These are phyloP conservation scores for Jaculus jaculus DNA, from an alignment of 2,113 vertebrate species.

Conservation along the genomic window DNA sequence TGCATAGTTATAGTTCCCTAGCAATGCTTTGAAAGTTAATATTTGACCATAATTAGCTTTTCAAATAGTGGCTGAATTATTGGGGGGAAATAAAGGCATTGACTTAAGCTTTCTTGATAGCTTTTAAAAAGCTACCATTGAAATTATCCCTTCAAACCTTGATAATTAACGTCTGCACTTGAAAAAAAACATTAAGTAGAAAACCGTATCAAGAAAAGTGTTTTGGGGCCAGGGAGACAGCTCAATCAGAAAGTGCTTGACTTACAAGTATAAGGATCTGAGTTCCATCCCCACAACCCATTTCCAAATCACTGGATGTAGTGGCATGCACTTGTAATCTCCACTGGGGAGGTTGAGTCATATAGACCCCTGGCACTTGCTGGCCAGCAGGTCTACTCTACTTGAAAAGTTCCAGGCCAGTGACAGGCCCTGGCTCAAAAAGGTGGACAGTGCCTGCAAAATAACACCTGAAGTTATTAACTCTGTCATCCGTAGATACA, in stretches of 20 bases:
- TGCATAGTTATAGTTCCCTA: conserved; percentile 4
- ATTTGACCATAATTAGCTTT: conserved; percentile 28
- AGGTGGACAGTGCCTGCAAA: no score
- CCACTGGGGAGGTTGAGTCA: no score
- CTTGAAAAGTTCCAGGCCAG: no score
- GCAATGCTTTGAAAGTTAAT: conserved; percentile 10
- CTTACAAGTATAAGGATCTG: no score
- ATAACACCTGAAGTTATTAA: no score
- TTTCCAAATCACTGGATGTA: not conserved
- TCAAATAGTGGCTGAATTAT: conserved; percentile 35
- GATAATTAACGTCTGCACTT: conserved; percentile 4
- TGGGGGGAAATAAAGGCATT: not conserved
- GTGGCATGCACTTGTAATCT: not conserved
- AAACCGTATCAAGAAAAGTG: conserved; percentile 54
- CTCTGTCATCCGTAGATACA: no score
- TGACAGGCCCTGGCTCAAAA: no score
- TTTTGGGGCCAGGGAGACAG: not conserved
- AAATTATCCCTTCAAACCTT: conserved; percentile 40
- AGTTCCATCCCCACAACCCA: not conserved
- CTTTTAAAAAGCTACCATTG: conserved; percentile 24
- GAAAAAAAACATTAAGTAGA: conserved; percentile 51
- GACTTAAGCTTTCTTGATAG: conserved; percentile 27
- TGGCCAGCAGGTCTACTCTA: no score
- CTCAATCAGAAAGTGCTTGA: not conserved
- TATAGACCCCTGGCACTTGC: not conserved